Conservation (phyloP, 2,797 vertebrate genomes). For the Acestrorhynchus altus region DNA sequence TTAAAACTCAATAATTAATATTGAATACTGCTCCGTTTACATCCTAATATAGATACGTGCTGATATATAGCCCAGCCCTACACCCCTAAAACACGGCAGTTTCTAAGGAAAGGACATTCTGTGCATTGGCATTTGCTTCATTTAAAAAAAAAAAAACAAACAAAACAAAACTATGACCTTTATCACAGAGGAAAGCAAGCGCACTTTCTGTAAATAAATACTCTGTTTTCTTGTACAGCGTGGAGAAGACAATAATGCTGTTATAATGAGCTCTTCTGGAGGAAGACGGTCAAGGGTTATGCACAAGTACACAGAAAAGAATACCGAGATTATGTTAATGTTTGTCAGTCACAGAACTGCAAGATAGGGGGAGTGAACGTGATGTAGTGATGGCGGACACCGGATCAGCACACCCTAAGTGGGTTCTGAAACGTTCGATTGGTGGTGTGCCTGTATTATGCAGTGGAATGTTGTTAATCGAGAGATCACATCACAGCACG, state of each 20-base stretch:
- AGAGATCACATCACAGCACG: no score
- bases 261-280: constrained; percentile 49
- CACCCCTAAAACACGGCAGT: background rate
- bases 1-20: no score
- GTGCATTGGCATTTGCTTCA: background rate
- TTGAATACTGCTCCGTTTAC: no score
- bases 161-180: background rate
- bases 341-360: background rate
- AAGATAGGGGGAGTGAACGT: background rate
- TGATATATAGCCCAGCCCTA: no score
- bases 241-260: background rate
- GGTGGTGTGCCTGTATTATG: no score
- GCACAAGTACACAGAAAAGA: constrained; percentile 18
- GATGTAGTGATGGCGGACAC: background rate
- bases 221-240: background rate
- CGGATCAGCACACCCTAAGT: no score
- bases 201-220: background rate
- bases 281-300: background rate
- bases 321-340: constrained; percentile 20
- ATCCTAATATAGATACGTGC: no score
- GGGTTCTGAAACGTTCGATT: no score
- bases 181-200: background rate
- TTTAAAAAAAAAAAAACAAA: background rate
- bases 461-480: no score
- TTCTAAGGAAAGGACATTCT: background rate